Evolutionary conservation across 2,888 invertebrate genomes (phyloP).

Genomic region (Podotricha telesiphe): DNA sequence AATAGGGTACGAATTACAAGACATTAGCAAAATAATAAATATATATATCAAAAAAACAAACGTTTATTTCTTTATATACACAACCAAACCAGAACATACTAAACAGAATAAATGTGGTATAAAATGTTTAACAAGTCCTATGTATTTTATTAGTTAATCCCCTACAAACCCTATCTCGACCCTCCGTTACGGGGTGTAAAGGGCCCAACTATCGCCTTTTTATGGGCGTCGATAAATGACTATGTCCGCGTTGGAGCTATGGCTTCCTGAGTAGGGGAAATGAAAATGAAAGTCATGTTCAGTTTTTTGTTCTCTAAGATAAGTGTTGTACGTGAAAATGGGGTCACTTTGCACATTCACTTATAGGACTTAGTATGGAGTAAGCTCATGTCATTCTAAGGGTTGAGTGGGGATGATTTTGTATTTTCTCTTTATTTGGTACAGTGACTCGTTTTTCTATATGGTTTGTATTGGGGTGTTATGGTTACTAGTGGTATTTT

Average conservation of each 20-base stretch:
- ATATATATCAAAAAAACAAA: too few relatives aligned
- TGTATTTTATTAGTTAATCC: slow-evolving; percentile 41
- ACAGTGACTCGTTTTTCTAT: slow-evolving; percentile 17
- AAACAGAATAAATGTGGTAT: slow-evolving; percentile 31
- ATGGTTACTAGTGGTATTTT: not conserved
- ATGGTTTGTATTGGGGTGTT: not conserved
- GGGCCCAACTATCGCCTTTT: slow-evolving; percentile 57
- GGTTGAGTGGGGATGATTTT: slow-evolving; percentile 42
- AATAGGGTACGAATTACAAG: too few relatives aligned
- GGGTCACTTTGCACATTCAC: slow-evolving; percentile 41
- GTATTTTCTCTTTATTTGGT: slow-evolving; percentile 38
- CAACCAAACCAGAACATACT: not conserved
- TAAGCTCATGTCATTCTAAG: slow-evolving; percentile 42
- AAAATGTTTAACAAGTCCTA: slow-evolving; percentile 33
- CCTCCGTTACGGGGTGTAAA: slow-evolving; percentile 49
- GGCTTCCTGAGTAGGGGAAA: slow-evolving; percentile 50
- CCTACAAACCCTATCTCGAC: slow-evolving; percentile 40
- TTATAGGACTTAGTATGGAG: slow-evolving; percentile 35
- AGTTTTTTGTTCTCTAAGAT: slow-evolving; percentile 46
- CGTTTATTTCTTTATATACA: not conserved
- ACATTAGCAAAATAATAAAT: too few relatives aligned
- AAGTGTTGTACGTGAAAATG: slow-evolving; percentile 45
- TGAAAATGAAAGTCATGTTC: slow-evolving; percentile 48
- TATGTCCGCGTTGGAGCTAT: slow-evolving; percentile 41
- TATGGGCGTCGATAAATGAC: slow-evolving; percentile 56